These are phyloP conservation scores for Cinara cedri DNA, from an alignment of 2,888 invertebrate species.

Conservation along the genomic window DNA sequence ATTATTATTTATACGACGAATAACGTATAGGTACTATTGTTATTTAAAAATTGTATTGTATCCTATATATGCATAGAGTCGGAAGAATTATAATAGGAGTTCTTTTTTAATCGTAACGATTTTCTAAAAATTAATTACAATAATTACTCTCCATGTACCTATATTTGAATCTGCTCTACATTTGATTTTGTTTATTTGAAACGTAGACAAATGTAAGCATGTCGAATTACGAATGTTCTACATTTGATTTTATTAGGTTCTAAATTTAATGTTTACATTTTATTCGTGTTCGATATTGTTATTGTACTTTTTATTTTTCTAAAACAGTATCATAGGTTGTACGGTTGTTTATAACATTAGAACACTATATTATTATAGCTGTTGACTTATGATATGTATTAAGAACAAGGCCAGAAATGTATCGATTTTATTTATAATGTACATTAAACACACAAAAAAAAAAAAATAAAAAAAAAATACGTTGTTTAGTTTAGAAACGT, in stretches of 20 bases:
- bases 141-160: not conserved
- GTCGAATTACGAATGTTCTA: not conserved
- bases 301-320: too few species aligned
- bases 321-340: too few species aligned
- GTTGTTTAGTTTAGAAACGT: not conserved
- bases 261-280: too few species aligned
- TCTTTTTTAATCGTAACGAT: not conserved
- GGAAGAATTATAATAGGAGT: constrained; percentile 5
- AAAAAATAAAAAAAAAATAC: not conserved
- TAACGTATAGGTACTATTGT: not conserved
- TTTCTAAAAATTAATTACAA: constrained; percentile 16
- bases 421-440: too few species aligned
- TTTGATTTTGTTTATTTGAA: not conserved
- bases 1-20: not conserved
- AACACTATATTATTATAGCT: too few species aligned
- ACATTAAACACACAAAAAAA: too few species aligned
- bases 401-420: not conserved
- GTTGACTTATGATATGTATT: not conserved
- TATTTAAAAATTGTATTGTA: constrained; percentile 6
- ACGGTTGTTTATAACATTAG: too few species aligned
- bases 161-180: not conserved
- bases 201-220: not conserved
- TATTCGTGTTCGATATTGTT: too few species aligned
- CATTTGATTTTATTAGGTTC: not conserved
- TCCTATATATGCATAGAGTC: not conserved